These are phyloP conservation scores for Alentia gelatinosa DNA, from an alignment of 2,888 invertebrate genomes.

Conservation along the genomic window DNA sequence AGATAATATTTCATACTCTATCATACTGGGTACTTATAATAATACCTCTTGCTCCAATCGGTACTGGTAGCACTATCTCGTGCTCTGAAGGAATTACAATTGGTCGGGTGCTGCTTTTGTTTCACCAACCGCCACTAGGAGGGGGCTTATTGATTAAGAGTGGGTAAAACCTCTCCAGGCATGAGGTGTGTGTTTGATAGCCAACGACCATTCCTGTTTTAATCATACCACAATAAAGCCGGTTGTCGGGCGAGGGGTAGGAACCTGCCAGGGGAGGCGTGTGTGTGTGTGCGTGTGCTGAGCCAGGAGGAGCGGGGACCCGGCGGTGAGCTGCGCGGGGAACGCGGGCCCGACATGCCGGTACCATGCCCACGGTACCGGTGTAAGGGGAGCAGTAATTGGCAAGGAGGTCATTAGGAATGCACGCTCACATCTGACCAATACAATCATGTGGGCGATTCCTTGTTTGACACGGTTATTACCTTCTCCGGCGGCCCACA, in stretches of 20 bases:
- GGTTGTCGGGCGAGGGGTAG: background rate
- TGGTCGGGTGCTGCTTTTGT: no score
- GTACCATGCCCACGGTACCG: background rate
- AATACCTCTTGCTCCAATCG: no score
- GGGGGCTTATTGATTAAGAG: background rate
- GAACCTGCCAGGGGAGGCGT: no score
- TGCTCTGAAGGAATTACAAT: no score
- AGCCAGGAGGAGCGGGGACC: background rate
- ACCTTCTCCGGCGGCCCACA: constrained; percentile 23
- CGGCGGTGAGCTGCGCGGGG: background rate
- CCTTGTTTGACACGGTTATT: constrained; percentile 43
- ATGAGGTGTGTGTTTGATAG: constrained; percentile 26
- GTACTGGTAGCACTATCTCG: no score
- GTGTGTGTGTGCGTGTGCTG: constrained; percentile 6
- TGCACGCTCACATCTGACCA: constrained; percentile 41
- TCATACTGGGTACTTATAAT: no score
- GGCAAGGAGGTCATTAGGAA: background rate
- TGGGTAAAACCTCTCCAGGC: background rate
- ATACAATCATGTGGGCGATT: constrained; percentile 36
- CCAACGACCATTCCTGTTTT: background rate
- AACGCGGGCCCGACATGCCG: background rate
- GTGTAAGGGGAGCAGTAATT: constrained; percentile 12
- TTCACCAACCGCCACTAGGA: background rate
- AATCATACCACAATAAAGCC: constrained; percentile 49
- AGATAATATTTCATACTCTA: no score